A percentile compares a stretch with the other conserved stretches of the same genome.
phyloP scores from a whole-genome alignment of 2,113 vertebrate genomes.

The Larimichthys polyactis region DNA sequence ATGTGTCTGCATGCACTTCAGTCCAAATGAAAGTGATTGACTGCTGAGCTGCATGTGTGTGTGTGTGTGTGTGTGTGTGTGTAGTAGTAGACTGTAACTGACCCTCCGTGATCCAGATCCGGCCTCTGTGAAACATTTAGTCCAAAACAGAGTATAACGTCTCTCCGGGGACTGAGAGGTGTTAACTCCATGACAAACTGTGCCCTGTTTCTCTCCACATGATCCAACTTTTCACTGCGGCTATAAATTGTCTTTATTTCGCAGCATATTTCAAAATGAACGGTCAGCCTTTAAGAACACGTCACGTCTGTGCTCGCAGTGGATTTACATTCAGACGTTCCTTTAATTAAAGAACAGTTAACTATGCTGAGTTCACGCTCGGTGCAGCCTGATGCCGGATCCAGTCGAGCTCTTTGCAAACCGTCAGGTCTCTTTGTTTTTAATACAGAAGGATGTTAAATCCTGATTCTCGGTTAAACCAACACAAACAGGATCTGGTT shows the following conservation, averaged over 20 bases:
- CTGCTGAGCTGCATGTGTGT: not conserved
- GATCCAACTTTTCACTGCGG: conserved; percentile 49
- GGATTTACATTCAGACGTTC: conserved; percentile 23
- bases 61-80: conserved; percentile 20
- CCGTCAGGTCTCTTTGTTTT: not conserved
- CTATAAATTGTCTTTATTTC: conserved; percentile 60
- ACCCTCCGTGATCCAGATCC: conserved; percentile 44
- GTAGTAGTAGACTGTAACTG: conserved; percentile 35
- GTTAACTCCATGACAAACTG: conserved; percentile 62
- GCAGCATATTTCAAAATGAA: conserved; percentile 34
- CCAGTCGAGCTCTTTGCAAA: not conserved
- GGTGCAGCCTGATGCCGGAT: not conserved
- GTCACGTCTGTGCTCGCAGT: not conserved
- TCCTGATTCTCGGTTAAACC: not conserved
- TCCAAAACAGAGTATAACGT: conserved; percentile 22
- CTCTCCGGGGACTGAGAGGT: conserved; percentile 60
- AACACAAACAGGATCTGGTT: conserved; percentile 9
- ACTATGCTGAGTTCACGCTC: not conserved
- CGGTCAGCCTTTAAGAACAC: conserved; percentile 16
- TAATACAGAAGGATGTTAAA: conserved; percentile 8
- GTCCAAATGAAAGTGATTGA: conserved; percentile 11
- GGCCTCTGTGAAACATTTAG: conserved; percentile 38
- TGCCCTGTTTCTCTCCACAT: conserved; percentile 59
- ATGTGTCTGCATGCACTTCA: conserved; percentile 17
- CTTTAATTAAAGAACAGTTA: conserved; percentile 9